Evolutionary conservation across 2,797 vertebrate genomes (phyloP).

Genomic region (Erpetoichthys calabaricus): DNA sequence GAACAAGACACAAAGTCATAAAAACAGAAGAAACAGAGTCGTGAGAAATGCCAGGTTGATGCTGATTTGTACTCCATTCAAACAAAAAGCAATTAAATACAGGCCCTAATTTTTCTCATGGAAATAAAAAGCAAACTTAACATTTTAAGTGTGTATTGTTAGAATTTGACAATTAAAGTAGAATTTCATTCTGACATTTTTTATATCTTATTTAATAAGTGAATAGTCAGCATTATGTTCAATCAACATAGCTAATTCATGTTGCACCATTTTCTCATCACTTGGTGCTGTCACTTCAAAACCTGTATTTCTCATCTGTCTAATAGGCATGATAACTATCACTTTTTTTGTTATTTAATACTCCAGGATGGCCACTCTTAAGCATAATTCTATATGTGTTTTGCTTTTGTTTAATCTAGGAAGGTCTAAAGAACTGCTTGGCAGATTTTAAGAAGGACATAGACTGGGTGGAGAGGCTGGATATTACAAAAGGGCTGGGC

Average conservation of each 20-base stretch:
- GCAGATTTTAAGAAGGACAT: slow-evolving; percentile 61
- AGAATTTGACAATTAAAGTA: too few relatives aligned
- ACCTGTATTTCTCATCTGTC: background rate
- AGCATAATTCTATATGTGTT: background rate
- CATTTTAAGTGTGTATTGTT: too few relatives aligned
- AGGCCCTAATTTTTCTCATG: too few relatives aligned
- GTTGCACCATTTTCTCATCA: background rate
- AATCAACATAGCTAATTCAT: background rate
- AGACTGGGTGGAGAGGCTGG: slow-evolving; percentile 78
- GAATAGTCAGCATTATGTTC: too few relatives aligned
- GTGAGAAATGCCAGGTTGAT: too few relatives aligned
- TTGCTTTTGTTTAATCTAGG: slow-evolving; percentile 35
- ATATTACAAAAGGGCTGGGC: slow-evolving; percentile 55
- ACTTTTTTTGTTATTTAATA: background rate
- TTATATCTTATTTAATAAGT: too few relatives aligned
- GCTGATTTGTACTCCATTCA: too few relatives aligned
- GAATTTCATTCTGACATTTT: background rate
- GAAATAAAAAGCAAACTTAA: too few relatives aligned
- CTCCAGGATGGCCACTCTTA: background rate
- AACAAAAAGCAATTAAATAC: too few relatives aligned
- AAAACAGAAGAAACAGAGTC: too few relatives aligned
- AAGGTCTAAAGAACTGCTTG: slow-evolving; percentile 68
- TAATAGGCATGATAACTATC: background rate
- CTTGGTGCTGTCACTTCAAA: background rate
- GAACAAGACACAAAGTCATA: too few relatives aligned